These are phyloP conservation scores for Penaeus japonicus DNA, from an alignment of 1,140 invertebrate species.

Conservation along the genomic window DNA sequence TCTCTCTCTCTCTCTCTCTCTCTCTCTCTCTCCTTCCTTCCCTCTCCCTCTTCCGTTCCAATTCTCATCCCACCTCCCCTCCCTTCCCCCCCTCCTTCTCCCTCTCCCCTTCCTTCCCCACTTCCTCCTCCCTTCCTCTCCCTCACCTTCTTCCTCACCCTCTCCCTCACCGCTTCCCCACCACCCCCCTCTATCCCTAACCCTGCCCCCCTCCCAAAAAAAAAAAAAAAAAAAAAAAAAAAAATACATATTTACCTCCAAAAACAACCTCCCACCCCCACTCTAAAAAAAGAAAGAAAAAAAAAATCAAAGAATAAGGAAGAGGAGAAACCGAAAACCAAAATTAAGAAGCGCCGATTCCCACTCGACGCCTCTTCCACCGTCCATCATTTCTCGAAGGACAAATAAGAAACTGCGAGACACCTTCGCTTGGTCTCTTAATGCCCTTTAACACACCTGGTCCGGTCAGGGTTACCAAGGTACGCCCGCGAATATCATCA, in stretches of 20 bases:
- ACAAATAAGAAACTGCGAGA: constrained; percentile 34
- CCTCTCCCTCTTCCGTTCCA: too few species aligned
- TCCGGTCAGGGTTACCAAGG: constrained; percentile 4
- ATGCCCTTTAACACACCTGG: constrained; percentile 30
- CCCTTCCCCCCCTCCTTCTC: too few species aligned
- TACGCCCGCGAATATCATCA: not conserved
- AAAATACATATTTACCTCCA: too few species aligned
- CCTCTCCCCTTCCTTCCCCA: too few species aligned
- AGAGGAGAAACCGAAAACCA: not conserved
- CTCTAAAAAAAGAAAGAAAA: too few species aligned
- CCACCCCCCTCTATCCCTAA: not conserved
- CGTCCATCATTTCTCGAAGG: constrained; percentile 25
- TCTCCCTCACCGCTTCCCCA: not conserved
- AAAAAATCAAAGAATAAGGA: not conserved
- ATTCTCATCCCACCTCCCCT: too few species aligned
- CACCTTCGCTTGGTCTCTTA: constrained; percentile 1
- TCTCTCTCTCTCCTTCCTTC: too few species aligned
- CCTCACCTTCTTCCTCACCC: not conserved
- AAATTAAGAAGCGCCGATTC: constrained; percentile 2
- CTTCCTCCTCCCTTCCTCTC: too few species aligned
- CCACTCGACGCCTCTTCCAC: not conserved
- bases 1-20: too few species aligned
- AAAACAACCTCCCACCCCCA: too few species aligned
- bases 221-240: too few species aligned
- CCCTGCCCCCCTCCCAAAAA: too few species aligned